phyloP scores from a whole-genome alignment of 2,797 vertebrate genomes.

The Falco berigora region DNA sequence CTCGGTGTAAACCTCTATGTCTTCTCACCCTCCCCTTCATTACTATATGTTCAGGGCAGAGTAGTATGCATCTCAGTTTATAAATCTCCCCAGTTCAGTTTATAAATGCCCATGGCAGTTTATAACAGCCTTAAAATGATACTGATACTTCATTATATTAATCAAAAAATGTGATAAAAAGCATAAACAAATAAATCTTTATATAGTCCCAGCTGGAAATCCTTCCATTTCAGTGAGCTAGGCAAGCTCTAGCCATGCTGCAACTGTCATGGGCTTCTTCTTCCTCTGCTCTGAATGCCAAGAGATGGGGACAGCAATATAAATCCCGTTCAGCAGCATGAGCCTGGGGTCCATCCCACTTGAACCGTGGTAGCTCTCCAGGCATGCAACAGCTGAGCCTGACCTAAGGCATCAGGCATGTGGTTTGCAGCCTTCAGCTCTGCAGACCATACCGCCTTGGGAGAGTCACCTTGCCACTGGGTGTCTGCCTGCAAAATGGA shows the following conservation, averaged over 20 bases:
- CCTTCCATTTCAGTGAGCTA: background rate
- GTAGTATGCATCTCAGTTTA: background rate
- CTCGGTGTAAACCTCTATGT: background rate
- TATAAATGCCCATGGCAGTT: background rate
- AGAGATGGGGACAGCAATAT: background rate
- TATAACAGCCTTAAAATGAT: background rate
- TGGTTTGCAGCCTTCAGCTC: background rate
- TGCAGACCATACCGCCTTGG: accelerated
- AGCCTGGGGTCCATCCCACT: background rate
- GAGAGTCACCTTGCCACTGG: background rate
- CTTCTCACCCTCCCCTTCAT: background rate
- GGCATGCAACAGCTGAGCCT: background rate
- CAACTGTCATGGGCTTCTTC: background rate
- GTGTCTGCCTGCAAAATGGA: background rate
- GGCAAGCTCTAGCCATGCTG: background rate
- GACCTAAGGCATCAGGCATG: background rate
- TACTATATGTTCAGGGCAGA: background rate
- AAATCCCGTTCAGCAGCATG: background rate
- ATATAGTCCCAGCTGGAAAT: background rate
- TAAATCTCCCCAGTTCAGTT: accelerated
- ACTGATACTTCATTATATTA: background rate
- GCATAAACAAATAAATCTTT: background rate
- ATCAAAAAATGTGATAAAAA: background rate
- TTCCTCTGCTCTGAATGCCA: background rate
- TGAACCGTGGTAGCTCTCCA: background rate